phyloP scores from a whole-genome alignment of 1,140 invertebrate genomes.

The Drosophila athabasca region DNA sequence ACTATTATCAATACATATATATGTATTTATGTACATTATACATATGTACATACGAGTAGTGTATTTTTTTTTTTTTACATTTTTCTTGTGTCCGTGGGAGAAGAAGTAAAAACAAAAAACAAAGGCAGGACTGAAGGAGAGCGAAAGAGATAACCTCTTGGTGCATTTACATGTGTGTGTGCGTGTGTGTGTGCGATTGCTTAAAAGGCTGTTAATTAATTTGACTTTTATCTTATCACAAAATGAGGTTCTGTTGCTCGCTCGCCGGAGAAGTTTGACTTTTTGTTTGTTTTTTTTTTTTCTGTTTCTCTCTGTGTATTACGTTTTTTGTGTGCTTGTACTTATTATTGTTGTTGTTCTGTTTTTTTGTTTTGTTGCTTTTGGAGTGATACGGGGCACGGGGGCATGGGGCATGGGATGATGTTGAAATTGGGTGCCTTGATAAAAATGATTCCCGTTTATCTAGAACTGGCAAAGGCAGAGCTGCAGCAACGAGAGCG shows the following conservation, averaged over 20 bases:
- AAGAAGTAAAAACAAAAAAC: too few relatives aligned
- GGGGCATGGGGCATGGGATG: slow-evolving; percentile 12
- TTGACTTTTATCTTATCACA: slow-evolving; percentile 74
- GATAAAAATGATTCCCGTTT: slow-evolving; percentile 36
- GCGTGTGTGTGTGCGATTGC: slow-evolving; percentile 22
- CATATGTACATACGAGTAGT: too few relatives aligned
- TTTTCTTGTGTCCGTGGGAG: too few relatives aligned
- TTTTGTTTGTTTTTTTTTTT: slow-evolving; percentile 36
- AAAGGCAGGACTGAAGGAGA: too few relatives aligned
- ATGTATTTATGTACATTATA: too few relatives aligned
- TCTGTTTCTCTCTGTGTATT: slow-evolving; percentile 17
- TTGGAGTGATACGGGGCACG: slow-evolving; percentile 14
- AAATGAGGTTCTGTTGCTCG: slow-evolving; percentile 59
- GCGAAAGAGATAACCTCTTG: too few relatives aligned
- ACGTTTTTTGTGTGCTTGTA: slow-evolving; percentile 9
- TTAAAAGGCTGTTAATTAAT: slow-evolving; percentile 72
- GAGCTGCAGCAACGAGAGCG: slow-evolving; percentile 1
- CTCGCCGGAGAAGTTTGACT: slow-evolving; percentile 4
- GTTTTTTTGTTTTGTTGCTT: slow-evolving; percentile 10
- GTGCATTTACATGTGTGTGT: slow-evolving; percentile 2
- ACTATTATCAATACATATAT: too few relatives aligned
- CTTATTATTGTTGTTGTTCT: slow-evolving; percentile 4
- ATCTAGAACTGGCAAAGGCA: slow-evolving; percentile 18
- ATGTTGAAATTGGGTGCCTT: slow-evolving; percentile 43
- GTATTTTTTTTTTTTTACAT: too few relatives aligned